Conservation (phyloP, 2,797 vertebrate species). For the Melanotaenia trifasciata region DNA sequence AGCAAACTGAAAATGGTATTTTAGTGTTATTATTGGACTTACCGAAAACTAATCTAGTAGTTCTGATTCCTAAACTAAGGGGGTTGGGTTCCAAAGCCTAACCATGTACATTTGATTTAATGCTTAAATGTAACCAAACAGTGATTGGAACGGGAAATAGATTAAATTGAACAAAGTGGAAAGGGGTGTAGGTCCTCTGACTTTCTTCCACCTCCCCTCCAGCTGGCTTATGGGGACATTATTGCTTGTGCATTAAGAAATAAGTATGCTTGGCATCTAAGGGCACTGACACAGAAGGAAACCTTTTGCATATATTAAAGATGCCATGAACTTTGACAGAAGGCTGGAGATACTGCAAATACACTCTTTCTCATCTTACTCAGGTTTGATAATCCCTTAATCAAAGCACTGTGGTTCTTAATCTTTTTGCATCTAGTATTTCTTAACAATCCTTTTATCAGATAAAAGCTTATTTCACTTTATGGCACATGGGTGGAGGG, state of each 20-base stretch:
- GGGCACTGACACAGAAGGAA: background rate
- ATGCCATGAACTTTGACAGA: background rate
- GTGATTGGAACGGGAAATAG: background rate
- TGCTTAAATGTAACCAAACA: no score
- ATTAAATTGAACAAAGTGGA: background rate
- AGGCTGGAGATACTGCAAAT: background rate
- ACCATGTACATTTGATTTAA: no score
- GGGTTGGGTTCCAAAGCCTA: background rate
- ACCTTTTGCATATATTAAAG: background rate
- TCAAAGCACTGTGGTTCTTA: conserved; percentile 1
- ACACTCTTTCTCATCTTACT: conserved; percentile 1
- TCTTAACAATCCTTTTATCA: conserved; percentile 1
- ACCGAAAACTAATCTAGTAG: background rate
- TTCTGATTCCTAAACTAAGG: background rate
- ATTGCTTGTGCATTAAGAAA: background rate
- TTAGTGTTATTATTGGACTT: background rate
- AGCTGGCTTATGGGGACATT: background rate
- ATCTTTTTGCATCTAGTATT: background rate
- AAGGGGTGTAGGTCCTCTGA: no score
- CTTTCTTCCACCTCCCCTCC: background rate
- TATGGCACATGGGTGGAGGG: background rate
- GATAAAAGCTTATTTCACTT: conserved; percentile 35
- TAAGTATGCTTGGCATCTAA: background rate
- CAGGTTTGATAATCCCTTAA: background rate
- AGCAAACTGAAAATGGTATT: background rate